These are phyloP conservation scores for Myopa testacea DNA, from an alignment of 2,888 invertebrate genomes.

Conservation along the genomic window DNA sequence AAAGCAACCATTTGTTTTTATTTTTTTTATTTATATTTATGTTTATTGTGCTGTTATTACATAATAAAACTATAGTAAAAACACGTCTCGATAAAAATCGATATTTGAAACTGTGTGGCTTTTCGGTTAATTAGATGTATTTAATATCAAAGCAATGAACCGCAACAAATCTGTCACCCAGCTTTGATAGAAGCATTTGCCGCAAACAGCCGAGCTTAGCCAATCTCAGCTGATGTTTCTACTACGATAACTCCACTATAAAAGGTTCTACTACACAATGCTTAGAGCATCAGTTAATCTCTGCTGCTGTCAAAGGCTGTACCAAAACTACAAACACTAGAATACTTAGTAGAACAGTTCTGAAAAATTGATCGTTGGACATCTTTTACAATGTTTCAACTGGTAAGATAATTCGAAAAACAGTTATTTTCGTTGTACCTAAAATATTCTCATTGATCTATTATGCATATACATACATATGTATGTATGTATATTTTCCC, in stretches of 20 bases:
- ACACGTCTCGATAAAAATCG: conserved; percentile 11
- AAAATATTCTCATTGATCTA: background rate
- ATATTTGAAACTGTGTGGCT: background rate
- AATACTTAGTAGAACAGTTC: background rate
- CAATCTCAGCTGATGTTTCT: background rate
- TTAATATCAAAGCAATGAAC: conserved; percentile 6
- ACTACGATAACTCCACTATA: conserved; percentile 6
- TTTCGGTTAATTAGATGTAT: background rate
- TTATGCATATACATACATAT: no score
- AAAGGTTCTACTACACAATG: background rate
- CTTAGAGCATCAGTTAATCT: conserved; percentile 6
- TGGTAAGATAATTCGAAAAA: background rate
- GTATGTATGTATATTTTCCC: background rate
- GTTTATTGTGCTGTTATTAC: background rate
- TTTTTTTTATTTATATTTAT: no score
- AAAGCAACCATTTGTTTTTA: no score
- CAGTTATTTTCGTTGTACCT: no score
- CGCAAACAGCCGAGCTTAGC: background rate
- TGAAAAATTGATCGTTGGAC: conserved; percentile 14
- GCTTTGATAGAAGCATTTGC: conserved; percentile 1
- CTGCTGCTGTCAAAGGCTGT: conserved; percentile 4
- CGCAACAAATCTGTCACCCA: conserved; percentile 7
- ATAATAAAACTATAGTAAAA: background rate
- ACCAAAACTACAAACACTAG: background rate
- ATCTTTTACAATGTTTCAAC: conserved; percentile 18